Evolutionary conservation across 2,888 invertebrate genomes (phyloP).

Genomic region (Prosapia bicincta): DNA sequence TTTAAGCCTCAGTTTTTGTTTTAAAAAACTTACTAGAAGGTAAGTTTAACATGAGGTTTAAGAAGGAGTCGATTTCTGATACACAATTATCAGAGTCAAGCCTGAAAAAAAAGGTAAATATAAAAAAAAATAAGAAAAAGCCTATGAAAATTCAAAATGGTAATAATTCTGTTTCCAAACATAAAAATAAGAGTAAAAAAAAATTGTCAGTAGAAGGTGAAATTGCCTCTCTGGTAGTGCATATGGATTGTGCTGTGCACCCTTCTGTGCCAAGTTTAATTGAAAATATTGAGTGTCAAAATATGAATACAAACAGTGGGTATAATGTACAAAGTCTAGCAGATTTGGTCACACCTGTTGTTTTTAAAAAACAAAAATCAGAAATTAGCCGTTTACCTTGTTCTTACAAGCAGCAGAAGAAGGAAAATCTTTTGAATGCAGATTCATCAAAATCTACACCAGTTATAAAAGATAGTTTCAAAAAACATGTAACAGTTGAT

Average conservation of each 20-base stretch:
- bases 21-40: too few species aligned
- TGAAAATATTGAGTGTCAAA: neutral
- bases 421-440: neutral
- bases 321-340: neutral
- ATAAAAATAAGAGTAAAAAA: neutral
- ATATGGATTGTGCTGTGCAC: neutral
- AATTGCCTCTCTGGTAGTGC: neutral
- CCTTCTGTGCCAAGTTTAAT: neutral
- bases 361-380: neutral
- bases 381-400: neutral
- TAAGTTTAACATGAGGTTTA: too few species aligned
- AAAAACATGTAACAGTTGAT: neutral
- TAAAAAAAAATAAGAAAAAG: neutral
- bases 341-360: neutral
- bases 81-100: too few species aligned
- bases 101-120: neutral
- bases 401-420: neutral
- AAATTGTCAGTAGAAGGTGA: neutral
- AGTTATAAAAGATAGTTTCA: neutral
- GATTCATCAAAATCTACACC: neutral
- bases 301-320: neutral
- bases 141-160: neutral
- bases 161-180: neutral
- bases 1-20: too few species aligned
- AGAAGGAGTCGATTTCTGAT: too few species aligned